phyloP scores from a whole-genome alignment of 2,113 vertebrate species.

The Silurus meridionalis region DNA sequence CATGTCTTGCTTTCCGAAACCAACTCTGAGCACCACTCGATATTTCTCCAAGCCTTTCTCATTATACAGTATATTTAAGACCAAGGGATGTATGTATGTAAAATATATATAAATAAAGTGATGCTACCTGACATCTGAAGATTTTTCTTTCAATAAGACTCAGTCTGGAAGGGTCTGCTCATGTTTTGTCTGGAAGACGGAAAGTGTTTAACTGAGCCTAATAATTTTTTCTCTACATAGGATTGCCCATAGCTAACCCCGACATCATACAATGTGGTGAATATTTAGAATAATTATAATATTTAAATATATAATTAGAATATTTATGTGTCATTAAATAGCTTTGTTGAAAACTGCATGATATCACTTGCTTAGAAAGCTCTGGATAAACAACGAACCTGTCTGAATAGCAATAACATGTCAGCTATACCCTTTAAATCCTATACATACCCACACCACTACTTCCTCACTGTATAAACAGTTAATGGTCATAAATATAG shows the following conservation, averaged over 20 bases:
- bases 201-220: neutral
- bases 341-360: neutral
- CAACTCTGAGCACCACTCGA: neutral
- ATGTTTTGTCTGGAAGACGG: neutral
- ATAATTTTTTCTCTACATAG: neutral
- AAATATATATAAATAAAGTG: constrained; percentile 4
- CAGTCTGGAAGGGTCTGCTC: neutral
- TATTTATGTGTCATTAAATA: neutral
- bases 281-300: neutral
- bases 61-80: neutral
- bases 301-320: too few relatives aligned
- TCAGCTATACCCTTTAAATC: neutral
- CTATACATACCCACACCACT: neutral
- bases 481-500: neutral
- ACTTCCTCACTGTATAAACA: neutral
- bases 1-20: neutral
- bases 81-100: neutral
- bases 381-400: neutral
- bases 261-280: neutral
- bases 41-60: neutral
- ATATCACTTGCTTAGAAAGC: neutral
- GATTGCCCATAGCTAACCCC: neutral
- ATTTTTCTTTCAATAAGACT: neutral
- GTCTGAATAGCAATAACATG: neutral
- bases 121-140: neutral